Percentiles rank a stretch among this genome's conserved stretches.
Conservation (phyloP, 1,140 invertebrate species). For the Cydia fagiglandana region DNA sequence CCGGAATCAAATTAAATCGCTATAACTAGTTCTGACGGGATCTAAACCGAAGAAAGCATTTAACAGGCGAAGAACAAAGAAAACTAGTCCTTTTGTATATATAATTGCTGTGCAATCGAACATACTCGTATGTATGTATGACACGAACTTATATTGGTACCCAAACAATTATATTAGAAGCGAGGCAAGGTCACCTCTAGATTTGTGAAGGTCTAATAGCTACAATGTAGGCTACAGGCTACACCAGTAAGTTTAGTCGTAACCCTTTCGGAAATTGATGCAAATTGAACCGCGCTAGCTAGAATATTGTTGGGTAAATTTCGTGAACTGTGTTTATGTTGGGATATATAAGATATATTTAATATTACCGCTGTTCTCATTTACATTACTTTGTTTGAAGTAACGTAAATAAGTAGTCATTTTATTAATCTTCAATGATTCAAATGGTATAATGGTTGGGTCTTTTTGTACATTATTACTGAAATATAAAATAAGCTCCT, state of each 20-base stretch:
- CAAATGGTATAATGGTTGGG: no score
- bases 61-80: no score
- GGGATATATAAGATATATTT: constrained; percentile 1
- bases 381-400: constrained; percentile 7
- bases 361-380: constrained; percentile 11
- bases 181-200: constrained; percentile 12
- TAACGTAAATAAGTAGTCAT: background rate
- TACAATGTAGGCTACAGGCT: constrained; percentile 5
- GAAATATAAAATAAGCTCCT: no score
- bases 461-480: no score
- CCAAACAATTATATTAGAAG: constrained; percentile 1
- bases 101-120: no score
- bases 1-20: no score
- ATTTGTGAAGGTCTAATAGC: constrained; percentile 27
- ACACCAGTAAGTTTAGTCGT: constrained; percentile 17
- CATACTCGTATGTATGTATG: no score
- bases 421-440: background rate
- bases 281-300: constrained; percentile 8
- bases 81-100: no score
- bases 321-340: constrained; percentile 2
- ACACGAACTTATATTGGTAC: background rate
- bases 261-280: constrained; percentile 29
- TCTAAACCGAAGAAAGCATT: no score
- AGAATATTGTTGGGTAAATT: constrained; percentile 2
- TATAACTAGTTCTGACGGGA: no score